Percentiles rank a stretch among this genome's conserved stretches.
phyloP scores from a whole-genome alignment of 2,113 vertebrate species.

The Alectura lathami region DNA sequence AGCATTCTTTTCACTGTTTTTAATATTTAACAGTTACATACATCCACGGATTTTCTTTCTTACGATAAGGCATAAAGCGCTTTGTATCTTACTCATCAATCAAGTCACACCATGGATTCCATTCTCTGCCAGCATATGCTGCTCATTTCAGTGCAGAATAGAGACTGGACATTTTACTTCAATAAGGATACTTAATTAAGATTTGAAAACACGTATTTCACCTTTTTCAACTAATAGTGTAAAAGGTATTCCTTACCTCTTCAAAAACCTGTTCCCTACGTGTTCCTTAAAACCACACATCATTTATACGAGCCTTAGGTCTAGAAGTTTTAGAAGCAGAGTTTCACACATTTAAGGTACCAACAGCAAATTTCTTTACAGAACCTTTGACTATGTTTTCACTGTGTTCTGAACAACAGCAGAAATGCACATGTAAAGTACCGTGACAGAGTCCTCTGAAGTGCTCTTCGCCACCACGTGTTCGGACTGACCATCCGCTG shows the following conservation, averaged over 20 bases:
- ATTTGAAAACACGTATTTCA: neutral
- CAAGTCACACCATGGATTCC: neutral
- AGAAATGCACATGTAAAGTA: neutral
- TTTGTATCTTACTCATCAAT: neutral
- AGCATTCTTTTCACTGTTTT: neutral
- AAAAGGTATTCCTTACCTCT: neutral
- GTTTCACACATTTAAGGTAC: neutral
- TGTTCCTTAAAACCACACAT: neutral
- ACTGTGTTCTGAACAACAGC: neutral
- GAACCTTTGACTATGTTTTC: neutral
- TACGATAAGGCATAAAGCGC: neutral
- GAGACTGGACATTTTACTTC: neutral
- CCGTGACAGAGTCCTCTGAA: slow-evolving; percentile 31
- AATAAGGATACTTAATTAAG: neutral
- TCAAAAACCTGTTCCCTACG: neutral
- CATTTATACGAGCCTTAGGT: neutral
- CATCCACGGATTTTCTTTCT: neutral
- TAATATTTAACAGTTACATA: neutral
- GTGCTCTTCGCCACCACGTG: neutral
- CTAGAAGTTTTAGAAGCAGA: neutral
- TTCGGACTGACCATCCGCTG: neutral
- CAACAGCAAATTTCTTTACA: neutral
- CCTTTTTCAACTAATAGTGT: neutral
- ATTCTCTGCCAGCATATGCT: neutral
- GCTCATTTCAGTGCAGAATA: neutral